Conservation (phyloP, 2,797 vertebrate genomes). For the Lerista edwardsae region DNA sequence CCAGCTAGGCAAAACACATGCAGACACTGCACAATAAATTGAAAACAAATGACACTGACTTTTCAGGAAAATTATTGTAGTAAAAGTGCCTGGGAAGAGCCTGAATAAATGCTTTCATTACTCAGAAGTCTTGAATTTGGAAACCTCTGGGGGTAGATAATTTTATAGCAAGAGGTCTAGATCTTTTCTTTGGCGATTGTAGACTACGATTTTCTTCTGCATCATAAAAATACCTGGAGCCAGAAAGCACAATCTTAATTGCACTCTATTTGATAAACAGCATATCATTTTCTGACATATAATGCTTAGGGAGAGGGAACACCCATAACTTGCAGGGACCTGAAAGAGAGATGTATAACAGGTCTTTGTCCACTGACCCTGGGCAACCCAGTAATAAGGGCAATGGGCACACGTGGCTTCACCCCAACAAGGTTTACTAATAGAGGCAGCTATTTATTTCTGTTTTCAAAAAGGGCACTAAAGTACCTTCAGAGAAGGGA, state of each 20-base stretch:
- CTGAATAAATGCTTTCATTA: conserved; percentile 10
- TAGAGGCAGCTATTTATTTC: too few species aligned
- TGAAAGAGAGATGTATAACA: neutral
- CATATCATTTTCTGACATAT: neutral
- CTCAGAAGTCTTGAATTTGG: neutral
- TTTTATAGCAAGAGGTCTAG: conserved; percentile 5
- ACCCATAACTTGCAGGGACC: neutral
- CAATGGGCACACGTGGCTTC: neutral
- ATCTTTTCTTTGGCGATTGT: conserved; percentile 1
- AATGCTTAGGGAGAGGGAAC: neutral
- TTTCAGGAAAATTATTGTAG: neutral
- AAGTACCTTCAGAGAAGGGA: neutral
- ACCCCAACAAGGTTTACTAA: neutral
- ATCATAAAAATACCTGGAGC: neutral
- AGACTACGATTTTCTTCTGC: neutral
- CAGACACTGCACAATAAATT: neutral
- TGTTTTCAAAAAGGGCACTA: neutral
- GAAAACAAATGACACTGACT: neutral
- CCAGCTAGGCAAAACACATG: conserved; percentile 2
- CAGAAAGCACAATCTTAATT: neutral
- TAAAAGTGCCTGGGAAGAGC: neutral
- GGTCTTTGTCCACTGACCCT: neutral
- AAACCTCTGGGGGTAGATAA: conserved; percentile 1
- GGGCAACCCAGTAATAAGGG: neutral
- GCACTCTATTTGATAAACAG: neutral